These are phyloP conservation scores for Scolopax rusticola DNA, from an alignment of 2,797 vertebrate genomes.

Conservation along the genomic window DNA sequence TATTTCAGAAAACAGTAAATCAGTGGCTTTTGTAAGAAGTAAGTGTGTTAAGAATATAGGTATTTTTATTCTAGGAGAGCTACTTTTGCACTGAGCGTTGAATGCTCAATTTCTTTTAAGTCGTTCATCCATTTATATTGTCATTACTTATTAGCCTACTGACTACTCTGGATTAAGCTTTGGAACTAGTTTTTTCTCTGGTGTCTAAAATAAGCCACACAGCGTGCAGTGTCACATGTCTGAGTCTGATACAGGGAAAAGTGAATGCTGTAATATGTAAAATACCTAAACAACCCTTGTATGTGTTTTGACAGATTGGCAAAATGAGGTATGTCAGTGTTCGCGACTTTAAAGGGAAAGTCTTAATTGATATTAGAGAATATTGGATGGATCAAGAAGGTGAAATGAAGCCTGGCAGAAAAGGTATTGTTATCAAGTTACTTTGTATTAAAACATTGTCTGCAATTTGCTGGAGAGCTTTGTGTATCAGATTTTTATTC, in stretches of 20 bases:
- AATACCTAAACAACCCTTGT: slow-evolving; percentile 16
- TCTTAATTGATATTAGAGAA: slow-evolving; percentile 93
- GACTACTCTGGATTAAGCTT: slow-evolving; percentile 1
- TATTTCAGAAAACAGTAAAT: neutral
- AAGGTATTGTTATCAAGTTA: slow-evolving; percentile 78
- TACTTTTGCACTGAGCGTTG: neutral
- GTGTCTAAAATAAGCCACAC: slow-evolving; percentile 38
- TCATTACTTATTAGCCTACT: slow-evolving; percentile 19
- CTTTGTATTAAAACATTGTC: no score
- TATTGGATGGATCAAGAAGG: slow-evolving; percentile 94
- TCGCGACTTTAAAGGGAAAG: slow-evolving; percentile 96
- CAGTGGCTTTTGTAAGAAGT: neutral
- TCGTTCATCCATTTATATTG: neutral
- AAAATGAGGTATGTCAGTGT: slow-evolving; percentile 98
- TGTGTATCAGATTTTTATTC: neutral
- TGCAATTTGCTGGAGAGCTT: no score
- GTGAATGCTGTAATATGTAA: neutral
- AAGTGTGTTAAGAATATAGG: neutral
- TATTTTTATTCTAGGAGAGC: neutral
- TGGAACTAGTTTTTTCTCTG: slow-evolving; percentile 28
- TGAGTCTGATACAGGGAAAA: neutral
- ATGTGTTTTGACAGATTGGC: slow-evolving; percentile 87
- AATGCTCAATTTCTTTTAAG: neutral
- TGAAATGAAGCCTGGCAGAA: slow-evolving; percentile 95
- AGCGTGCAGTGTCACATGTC: neutral